These are phyloP conservation scores for Pangasius krempfi DNA, from an alignment of 2,797 vertebrate genomes.

Conservation along the genomic window DNA sequence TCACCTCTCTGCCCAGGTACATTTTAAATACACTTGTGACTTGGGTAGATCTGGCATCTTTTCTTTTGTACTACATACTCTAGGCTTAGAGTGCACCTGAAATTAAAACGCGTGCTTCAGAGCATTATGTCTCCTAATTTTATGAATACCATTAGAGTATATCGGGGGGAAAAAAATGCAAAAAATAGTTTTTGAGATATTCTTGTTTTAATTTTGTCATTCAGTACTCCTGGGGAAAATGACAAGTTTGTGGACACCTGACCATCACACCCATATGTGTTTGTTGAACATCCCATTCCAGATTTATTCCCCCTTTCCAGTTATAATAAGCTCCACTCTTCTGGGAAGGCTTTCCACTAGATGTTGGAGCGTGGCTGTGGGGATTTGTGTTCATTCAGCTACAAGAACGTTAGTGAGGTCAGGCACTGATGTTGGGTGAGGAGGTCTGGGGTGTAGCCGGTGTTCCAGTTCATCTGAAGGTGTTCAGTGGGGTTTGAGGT, in stretches of 20 bases:
- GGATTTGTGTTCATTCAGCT: too few species aligned
- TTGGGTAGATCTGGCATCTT: neutral
- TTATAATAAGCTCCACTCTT: neutral
- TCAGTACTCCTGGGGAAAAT: too few species aligned
- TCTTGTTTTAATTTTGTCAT: neutral
- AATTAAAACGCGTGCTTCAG: neutral
- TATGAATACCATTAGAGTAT: neutral
- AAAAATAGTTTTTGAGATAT: neutral
- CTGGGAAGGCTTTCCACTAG: too few species aligned
- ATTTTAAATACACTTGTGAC: neutral
- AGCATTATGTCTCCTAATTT: neutral
- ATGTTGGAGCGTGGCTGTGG: too few species aligned
- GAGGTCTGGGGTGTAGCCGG: too few species aligned
- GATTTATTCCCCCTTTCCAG: too few species aligned
- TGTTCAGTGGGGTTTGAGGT: too few species aligned
- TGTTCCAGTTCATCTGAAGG: too few species aligned
- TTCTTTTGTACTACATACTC: neutral
- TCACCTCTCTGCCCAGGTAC: conserved; percentile 87
- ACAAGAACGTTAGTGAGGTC: too few species aligned
- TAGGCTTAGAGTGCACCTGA: neutral
- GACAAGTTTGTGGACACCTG: neutral
- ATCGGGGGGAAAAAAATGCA: neutral
- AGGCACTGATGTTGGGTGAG: neutral
- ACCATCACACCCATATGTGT: neutral
- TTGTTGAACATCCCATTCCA: neutral